Evolutionary conservation across 1,140 invertebrate species (phyloP).

Genomic region (Aphelenchoides avenae): DNA sequence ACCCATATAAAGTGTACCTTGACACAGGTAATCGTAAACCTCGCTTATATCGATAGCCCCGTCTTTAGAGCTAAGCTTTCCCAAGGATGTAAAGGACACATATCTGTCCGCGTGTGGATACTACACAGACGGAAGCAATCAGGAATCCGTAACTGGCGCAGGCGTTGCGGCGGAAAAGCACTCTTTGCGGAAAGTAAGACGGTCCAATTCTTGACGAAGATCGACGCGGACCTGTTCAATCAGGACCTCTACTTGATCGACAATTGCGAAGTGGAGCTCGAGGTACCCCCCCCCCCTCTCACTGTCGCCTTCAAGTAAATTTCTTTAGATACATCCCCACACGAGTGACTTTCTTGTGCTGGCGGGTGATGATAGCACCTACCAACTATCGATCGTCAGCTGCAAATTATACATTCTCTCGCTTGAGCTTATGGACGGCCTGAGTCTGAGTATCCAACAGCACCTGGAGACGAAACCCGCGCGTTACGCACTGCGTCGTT

Average conservation of each 20-base stretch:
- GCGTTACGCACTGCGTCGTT: constrained; percentile 2
- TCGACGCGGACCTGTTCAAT: constrained; percentile 11
- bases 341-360: not conserved
- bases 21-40: no score
- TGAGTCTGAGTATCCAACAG: constrained; percentile 2
- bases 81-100: not conserved
- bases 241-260: constrained; percentile 3
- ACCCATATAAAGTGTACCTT: constrained; percentile 9
- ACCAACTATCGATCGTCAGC: constrained; percentile 4
- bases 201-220: constrained; percentile 4
- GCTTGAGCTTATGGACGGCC: constrained; percentile 11
- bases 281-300: no score
- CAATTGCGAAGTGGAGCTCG: constrained; percentile 11
- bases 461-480: constrained; percentile 6
- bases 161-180: not conserved
- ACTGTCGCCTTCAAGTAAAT: no score
- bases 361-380: not conserved
- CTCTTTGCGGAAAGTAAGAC: not conserved
- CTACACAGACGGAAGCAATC: not conserved
- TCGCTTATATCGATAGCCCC: no score
- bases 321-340: no score
- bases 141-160: not conserved
- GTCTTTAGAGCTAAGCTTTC: constrained; percentile 7
- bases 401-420: constrained; percentile 11
- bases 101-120: constrained; percentile 4